These are phyloP conservation scores for Tylochromis polylepis DNA, from an alignment of 2,113 vertebrate species.

Conservation along the genomic window DNA sequence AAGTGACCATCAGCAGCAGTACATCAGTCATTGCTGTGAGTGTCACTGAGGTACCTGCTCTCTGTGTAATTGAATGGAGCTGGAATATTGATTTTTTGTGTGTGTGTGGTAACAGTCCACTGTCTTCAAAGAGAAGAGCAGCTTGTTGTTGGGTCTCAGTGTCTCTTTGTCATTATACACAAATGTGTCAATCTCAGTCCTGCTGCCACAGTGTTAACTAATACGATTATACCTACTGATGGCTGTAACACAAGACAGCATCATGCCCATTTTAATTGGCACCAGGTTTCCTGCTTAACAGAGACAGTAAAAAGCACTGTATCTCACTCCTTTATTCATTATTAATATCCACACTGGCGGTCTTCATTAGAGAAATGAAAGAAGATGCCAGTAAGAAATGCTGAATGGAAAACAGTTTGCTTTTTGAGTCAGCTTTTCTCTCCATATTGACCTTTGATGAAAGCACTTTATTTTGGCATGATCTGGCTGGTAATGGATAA, in stretches of 20 bases:
- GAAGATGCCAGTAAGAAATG: conserved; percentile 2
- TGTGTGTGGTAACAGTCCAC: conserved; percentile 11
- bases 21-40: conserved; percentile 22
- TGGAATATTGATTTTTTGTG: conserved; percentile 68
- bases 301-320: background rate
- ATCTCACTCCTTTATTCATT: conserved; percentile 15
- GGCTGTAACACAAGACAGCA: conserved; percentile 6
- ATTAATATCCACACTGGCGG: conserved; percentile 26
- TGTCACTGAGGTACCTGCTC: conserved; percentile 36
- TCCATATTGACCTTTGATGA: background rate
- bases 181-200: conserved; percentile 43
- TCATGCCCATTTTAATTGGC: conserved; percentile 8
- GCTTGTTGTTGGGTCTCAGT: conserved; percentile 18
- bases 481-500: background rate
- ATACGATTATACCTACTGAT: conserved; percentile 37
- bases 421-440: conserved; percentile 11
- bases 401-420: conserved; percentile 11
- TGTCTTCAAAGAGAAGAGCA: background rate
- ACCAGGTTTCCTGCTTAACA: conserved; percentile 10
- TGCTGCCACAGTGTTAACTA: conserved; percentile 12
- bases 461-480: background rate
- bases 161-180: conserved; percentile 31
- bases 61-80: conserved; percentile 48
- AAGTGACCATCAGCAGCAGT: background rate
- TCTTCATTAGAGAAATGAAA: conserved; percentile 13